Base-by-base conservation (phyloP, 1,140 invertebrate species). In the Hormaphis cornu region DNA sequence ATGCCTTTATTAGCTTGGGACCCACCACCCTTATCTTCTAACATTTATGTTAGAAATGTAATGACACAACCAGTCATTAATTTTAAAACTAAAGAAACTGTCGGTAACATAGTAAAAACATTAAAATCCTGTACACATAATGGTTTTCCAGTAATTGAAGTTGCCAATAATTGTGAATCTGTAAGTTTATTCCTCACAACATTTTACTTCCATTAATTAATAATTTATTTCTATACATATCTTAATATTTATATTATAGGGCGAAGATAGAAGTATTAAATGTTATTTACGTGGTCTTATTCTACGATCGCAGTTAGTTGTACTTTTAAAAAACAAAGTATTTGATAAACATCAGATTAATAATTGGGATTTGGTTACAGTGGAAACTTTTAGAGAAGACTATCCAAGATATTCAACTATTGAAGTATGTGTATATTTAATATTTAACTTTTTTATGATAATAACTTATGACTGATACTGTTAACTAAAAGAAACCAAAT, bases 141-240 rank as follows among this genome's bases (percentile, higher is more conserved):
- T 80, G 95, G 94, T 14, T 98, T 97, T 80, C 95, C 95, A 2
- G 88, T 98, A 12, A 92, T 97, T 20, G 91, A 96, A 78, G 83
- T 84, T 48, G 16, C 59, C 22, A 2, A 69, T 37, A 40, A 56
- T 30, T 28, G 26, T 52, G 24, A 42, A 42, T 48, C 33, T 6
- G 63, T 69, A 22, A 37, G 14, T 52, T 50, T 18, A n/a, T n/a
- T n/a, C n/a, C n/a, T n/a, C n/a, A n/a, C n/a, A n/a, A n/a, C n/a
- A n/a, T n/a, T n/a, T n/a, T n/a, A n/a, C n/a, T n/a, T n/a, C n/a
- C n/a, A n/a, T n/a, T n/a, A n/a, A n/a, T n/a, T n/a, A n/a, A n/a
- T n/a, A n/a, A n/a, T n/a, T n/a, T n/a, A n/a, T n/a, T n/a, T n/a
- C n/a, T n/a, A n/a, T n/a, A n/a, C n/a, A n/a, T n/a, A n/a, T n/a